Evolutionary conservation across 1,140 invertebrate species (phyloP), one percentile per base, ranked within the genome.

Genomic region (Ganaspis sp.): DNA sequence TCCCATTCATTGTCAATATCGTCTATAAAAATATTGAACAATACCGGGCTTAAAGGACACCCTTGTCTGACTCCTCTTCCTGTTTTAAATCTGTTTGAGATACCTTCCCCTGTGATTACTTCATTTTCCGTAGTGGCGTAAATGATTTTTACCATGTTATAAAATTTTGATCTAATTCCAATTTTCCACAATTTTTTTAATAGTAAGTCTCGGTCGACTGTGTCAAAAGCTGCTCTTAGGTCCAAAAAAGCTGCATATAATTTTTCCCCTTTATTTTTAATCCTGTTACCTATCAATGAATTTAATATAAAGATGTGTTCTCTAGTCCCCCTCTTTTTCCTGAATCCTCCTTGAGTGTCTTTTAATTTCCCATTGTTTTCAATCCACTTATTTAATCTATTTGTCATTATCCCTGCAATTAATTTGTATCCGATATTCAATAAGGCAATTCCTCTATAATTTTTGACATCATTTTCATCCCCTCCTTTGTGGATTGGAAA

Each of bases 1-100:
- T 12, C 15, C 40, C 40, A 42, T 1, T 3, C 29, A 2, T 34
- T 34, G 6, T 34, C 29, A 6, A 34, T 6, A 6, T 34, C 29
- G 6, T 34, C 29, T 34, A 34, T 34, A 34, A 34, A 34, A 34
- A 34, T 34, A 6, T 34, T 34, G 6, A 45, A 74, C 1, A 73
- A 23, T 3, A 45, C 21, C 12, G 58, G 70, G 19, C 76, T 77
- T 1, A 77, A 37, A 1, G 72, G 58, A 19, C 72, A 77, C 2
- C 71, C 54, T 21, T 73, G 53, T n/a, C 71, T 45, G 11, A 75
- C 69, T 49, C 69, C 64, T 29, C 37, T 70, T 15, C 15, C 15
- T 4, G 40, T 42, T 42, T 15, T 42, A 9, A 42, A 42, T 12
- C 15, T 42, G 2, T 15, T 9, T 4, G 15, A 42, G 2, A 42